These are phyloP conservation scores for Aphidius gifuensis DNA, from an alignment of 1,140 invertebrate species.

Conservation along the genomic window DNA sequence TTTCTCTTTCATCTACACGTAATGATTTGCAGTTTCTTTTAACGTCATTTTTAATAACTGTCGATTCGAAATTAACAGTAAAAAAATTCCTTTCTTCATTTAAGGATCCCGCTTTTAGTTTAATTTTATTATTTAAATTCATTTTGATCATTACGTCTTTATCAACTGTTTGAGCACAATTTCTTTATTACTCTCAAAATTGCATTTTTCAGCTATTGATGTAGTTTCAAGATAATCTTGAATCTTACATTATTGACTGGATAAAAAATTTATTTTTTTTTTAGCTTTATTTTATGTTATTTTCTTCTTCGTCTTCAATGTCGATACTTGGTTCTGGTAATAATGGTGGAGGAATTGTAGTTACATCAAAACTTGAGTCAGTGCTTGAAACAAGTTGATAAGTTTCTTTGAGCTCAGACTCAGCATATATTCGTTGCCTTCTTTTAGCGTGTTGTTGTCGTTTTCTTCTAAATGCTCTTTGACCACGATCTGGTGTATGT, in stretches of 20 bases:
- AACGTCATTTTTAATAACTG: background rate
- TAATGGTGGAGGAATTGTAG: constrained; percentile 64
- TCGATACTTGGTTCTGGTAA: constrained; percentile 59
- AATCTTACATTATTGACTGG: background rate
- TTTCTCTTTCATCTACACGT: constrained; percentile 1
- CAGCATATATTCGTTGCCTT: constrained; percentile 48
- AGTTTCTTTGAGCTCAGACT: constrained; percentile 51
- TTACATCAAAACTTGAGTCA: constrained; percentile 66
- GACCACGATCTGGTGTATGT: constrained; percentile 48
- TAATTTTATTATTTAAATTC: too few species aligned
- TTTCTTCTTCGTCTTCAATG: constrained; percentile 57
- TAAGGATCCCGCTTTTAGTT: too few species aligned
- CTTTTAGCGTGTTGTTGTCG: constrained; percentile 46
- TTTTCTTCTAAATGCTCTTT: constrained; percentile 46
- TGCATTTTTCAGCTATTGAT: too few species aligned
- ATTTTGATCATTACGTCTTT: too few species aligned
- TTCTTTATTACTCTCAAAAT: too few species aligned
- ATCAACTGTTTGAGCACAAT: too few species aligned
- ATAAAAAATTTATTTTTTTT: constrained; percentile 30
- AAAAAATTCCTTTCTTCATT: too few species aligned
- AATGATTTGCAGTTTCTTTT: background rate
- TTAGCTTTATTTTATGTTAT: constrained; percentile 24
- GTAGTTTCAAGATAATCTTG: too few species aligned
- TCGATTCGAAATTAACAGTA: too few species aligned
- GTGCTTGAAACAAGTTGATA: constrained; percentile 55